These are phyloP conservation scores for Danio albolineatus DNA, from an alignment of 2,797 vertebrate genomes.

Conservation along the genomic window DNA sequence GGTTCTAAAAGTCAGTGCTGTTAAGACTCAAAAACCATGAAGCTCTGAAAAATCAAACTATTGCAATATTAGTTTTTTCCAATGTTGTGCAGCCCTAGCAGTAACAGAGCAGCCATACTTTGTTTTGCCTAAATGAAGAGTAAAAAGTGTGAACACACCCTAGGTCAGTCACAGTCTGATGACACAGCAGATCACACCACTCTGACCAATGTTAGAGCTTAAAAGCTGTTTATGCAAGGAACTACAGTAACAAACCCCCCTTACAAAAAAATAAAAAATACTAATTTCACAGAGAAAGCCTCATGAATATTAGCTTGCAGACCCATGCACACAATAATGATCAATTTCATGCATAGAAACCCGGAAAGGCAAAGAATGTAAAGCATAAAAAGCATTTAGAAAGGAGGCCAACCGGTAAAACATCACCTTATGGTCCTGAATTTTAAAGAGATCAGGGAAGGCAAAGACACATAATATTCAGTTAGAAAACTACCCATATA, in stretches of 20 bases:
- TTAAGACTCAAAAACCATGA: too few species aligned
- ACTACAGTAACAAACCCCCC: not conserved
- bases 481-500: slow-evolving; percentile 54
- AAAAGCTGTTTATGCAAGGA: slow-evolving; percentile 7
- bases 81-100: too few species aligned
- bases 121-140: too few species aligned
- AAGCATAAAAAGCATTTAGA: slow-evolving; percentile 34
- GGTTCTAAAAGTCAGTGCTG: too few species aligned
- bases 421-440: slow-evolving; percentile 96
- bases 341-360: slow-evolving; percentile 31
- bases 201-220: not conserved
- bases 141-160: not conserved
- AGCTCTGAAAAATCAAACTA: too few species aligned
- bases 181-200: slow-evolving; percentile 1
- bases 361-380: slow-evolving; percentile 43
- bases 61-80: too few species aligned
- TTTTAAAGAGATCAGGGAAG: slow-evolving; percentile 72
- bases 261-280: not conserved
- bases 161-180: not conserved
- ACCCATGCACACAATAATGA: slow-evolving; percentile 49
- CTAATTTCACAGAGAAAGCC: slow-evolving; percentile 20
- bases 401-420: slow-evolving; percentile 34
- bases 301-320: slow-evolving; percentile 34
- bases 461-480: slow-evolving; percentile 73
- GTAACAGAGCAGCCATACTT: too few species aligned